Evolutionary conservation across 2,113 vertebrate species (phyloP).

Genomic region (Hemibates koningsi): DNA sequence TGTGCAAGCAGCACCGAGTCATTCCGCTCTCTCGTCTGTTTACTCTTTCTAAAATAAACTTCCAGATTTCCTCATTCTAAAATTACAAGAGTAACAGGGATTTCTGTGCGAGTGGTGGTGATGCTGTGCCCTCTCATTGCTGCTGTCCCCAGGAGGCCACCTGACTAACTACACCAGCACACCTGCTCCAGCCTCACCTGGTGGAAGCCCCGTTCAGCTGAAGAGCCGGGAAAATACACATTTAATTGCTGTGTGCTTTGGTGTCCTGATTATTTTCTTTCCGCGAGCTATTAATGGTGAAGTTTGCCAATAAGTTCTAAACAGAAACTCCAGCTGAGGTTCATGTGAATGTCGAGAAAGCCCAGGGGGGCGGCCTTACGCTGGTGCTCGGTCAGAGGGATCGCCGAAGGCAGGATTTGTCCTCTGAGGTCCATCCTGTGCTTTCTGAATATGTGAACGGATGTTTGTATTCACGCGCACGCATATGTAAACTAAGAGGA

Average conservation of each 20-base stretch:
- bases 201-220: neutral
- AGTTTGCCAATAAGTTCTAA: neutral
- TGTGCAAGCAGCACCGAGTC: neutral
- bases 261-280: neutral
- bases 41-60: neutral
- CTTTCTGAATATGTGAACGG: neutral
- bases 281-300: neutral
- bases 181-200: slow-evolving; percentile 12
- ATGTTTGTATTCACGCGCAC: neutral
- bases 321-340: neutral
- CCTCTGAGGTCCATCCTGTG: neutral
- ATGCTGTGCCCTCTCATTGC: neutral
- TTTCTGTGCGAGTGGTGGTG: neutral
- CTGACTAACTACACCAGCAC: slow-evolving; percentile 28
- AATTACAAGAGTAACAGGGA: neutral
- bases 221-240: neutral
- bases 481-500: neutral
- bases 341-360: neutral
- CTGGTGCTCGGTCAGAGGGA: neutral
- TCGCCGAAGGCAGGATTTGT: neutral
- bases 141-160: neutral
- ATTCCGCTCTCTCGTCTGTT: neutral
- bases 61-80: neutral
- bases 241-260: neutral
- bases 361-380: neutral